Percentiles rank a stretch among this genome's conserved stretches.
phyloP scores from a whole-genome alignment of 2,888 invertebrate species.

The Leptopilina myrica region DNA sequence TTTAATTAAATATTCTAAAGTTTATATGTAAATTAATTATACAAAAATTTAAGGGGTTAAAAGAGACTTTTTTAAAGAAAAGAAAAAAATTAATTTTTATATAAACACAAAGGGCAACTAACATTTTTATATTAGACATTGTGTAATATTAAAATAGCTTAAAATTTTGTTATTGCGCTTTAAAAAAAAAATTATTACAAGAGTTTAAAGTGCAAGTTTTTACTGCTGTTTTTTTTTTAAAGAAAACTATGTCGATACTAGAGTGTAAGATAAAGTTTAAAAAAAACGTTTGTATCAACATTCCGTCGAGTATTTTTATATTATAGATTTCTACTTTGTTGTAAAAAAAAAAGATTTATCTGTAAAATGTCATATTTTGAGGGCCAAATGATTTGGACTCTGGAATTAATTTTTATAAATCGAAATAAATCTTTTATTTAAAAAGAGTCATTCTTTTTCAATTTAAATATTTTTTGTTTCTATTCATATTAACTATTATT shows the following conservation, averaged over 20 bases:
- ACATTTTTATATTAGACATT: neutral
- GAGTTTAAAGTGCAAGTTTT: neutral
- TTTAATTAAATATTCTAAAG: neutral
- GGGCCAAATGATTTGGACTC: neutral
- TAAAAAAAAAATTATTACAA: conserved; percentile 2
- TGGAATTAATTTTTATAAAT: neutral
- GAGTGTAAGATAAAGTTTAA: neutral
- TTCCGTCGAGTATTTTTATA: conserved; percentile 18
- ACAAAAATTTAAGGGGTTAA: neutral
- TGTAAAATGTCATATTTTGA: neutral
- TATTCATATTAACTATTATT: no score
- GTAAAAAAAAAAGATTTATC: no score
- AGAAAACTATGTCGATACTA: conserved; percentile 25
- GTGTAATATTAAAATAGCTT: neutral
- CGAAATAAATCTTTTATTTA: neutral
- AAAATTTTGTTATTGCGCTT: neutral
- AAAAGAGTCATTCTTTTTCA: no score
- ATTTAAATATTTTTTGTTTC: no score
- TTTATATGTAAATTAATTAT: neutral
- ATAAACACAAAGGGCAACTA: neutral
- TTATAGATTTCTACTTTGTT: conserved; percentile 17
- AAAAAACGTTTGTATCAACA: neutral
- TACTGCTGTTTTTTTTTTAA: neutral
- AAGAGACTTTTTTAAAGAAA: neutral
- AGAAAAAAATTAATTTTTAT: neutral